Base-by-base conservation (phyloP, 2,113 vertebrate genomes). In the Morone saxatilis region DNA sequence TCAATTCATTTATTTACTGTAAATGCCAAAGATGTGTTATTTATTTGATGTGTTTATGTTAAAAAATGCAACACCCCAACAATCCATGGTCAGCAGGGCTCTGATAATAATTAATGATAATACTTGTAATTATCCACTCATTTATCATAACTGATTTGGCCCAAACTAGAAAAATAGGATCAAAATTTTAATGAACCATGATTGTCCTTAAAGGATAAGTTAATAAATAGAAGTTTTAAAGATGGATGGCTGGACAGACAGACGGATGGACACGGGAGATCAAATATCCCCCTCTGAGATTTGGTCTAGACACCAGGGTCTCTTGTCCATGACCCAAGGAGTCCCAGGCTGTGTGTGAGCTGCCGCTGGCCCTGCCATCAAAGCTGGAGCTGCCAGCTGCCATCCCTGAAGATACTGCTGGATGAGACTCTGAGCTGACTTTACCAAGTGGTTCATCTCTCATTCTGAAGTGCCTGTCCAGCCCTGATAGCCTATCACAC, bases 401-500 rank as follows among this genome's bases (percentile, higher is more conserved):
- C 71, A 1, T 78, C 69, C 45, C 63, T 43, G 14, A 61, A 68
- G 63, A 71, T 60, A 22, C 51, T 38, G 38, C 25, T 65, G 67
- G 62, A 82, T 61, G 62, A 82, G 62, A 45, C 50, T 53, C 61
- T 45, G 68, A 80, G 71, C 61, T 25, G 20, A 47, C 73, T 51
- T 51, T 76, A 38, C 71, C 71, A 62, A 76, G 66, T 14, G 60
- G 71, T 62, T 78, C 76, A 59, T 72, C 79, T 56, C 40, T 80
- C 50, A 69, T 62, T 45, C 61, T 41, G 56, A 47, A 65, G 60
- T 66, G 80, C 41, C 77, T 84, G 83, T 71, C 53, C 65, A 1
- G n/a, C 16, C 61, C 65, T 54, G 83, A 87, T 83, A 83, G 76
- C 43, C 59, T 20, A 77, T 80, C 76, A 66, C 71, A 48, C 77